These are phyloP conservation scores for Tribolium castaneum DNA, from an alignment of 1,140 invertebrate species.

Conservation along the genomic window DNA sequence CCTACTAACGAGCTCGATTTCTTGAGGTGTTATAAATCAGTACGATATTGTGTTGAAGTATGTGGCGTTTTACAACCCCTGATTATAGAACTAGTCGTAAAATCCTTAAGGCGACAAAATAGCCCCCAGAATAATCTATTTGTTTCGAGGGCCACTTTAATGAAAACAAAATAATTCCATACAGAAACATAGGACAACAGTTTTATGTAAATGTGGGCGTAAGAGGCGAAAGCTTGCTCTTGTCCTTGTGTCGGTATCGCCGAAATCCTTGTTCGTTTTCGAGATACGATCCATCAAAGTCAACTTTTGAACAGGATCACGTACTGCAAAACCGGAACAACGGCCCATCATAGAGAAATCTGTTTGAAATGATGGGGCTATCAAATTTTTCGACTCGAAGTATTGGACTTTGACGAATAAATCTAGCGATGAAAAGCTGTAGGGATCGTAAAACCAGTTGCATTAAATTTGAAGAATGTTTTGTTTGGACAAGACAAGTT, in stretches of 20 bases:
- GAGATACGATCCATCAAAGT: conserved; percentile 13
- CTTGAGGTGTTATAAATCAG: neutral
- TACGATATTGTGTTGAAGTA: neutral
- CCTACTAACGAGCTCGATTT: neutral
- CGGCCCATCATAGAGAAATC: neutral
- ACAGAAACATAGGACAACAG: no score
- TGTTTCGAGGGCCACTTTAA: neutral
- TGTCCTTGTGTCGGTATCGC: neutral
- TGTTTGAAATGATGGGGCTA: neutral
- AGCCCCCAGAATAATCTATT: neutral
- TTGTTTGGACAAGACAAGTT: neutral
- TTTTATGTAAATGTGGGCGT: neutral
- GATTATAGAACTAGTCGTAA: neutral
- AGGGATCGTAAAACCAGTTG: neutral
- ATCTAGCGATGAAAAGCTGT: neutral
- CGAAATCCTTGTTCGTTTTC: neutral
- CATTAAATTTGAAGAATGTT: neutral
- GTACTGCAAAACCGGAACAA: conserved; percentile 2
- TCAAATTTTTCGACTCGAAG: neutral
- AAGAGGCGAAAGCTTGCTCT: neutral
- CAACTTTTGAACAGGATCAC: conserved; percentile 7
- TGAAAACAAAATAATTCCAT: neutral
- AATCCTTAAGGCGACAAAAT: neutral
- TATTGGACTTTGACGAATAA: neutral
- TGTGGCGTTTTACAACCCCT: neutral